These are phyloP conservation scores for Neomicropteryx cornuta DNA, from an alignment of 1,140 invertebrate genomes.

Conservation along the genomic window DNA sequence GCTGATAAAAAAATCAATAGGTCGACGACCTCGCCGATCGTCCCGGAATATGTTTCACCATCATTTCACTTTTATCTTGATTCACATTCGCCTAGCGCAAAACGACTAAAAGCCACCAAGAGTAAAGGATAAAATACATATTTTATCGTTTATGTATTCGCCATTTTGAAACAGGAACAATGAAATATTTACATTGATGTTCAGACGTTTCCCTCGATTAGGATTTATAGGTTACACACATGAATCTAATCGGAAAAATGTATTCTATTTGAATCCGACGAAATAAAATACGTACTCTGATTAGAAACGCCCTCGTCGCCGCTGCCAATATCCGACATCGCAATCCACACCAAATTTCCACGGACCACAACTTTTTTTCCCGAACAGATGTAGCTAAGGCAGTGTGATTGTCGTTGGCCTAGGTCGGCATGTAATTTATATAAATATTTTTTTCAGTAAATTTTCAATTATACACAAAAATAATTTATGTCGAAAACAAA, in stretches of 20 bases:
- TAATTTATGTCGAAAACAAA: no score
- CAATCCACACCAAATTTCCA: constrained; percentile 42
- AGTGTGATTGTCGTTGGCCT: constrained; percentile 12
- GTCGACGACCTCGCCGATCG: constrained; percentile 27
- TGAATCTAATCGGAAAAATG: neutral
- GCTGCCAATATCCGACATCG: constrained; percentile 61
- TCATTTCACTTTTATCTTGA: neutral
- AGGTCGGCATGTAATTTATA: no score
- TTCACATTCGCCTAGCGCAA: constrained; percentile 18
- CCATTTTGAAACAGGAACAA: constrained; percentile 43
- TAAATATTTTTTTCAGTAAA: no score
- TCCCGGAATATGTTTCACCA: constrained; percentile 1
- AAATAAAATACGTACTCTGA: constrained; percentile 52
- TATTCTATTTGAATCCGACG: no score
- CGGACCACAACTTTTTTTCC: constrained; percentile 14
- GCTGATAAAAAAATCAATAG: constrained; percentile 41
- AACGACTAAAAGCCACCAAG: constrained; percentile 21
- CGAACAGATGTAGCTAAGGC: constrained; percentile 11
- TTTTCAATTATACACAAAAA: no score
- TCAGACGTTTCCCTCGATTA: neutral
- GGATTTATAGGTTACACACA: neutral
- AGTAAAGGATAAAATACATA: constrained; percentile 25
- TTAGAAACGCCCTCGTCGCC: constrained; percentile 59
- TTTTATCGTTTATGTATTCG: no score
- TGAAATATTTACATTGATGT: constrained; percentile 37